Evolutionary conservation across 2,113 vertebrate genomes (phyloP), one percentile per base, ranked within the genome.

Genomic region (Trogon melanurus): DNA sequence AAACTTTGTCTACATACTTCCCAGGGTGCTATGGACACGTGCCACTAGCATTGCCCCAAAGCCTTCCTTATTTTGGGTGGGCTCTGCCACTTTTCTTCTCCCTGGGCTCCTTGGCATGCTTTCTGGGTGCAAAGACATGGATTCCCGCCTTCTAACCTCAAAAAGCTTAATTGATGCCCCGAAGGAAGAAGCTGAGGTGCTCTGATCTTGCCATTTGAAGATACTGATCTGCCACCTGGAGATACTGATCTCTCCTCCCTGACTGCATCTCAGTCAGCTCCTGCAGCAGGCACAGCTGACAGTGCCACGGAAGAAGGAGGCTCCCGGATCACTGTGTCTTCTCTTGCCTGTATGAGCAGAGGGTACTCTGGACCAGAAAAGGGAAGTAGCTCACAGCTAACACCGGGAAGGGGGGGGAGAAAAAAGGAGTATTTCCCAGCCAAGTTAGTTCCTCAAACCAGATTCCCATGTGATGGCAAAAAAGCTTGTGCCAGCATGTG

Each of bases 1-100:
- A 54, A 94, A 83, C 1, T 2, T 8, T 23, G 15, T 26, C 14
- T 0, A 3, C 91, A 58, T 0, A 1, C 19, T 51, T 64, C 44
- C 47, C 44, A 20, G 23, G 16, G 21, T 75, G 51, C 26, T 60
- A 25, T 16, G 34, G 26, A 78, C 60, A 60, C 0, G 1, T 61
- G 86, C 75, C 82, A 79, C 34, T 5, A 29, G 17, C 5, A 9
- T 4, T 84, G 85, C 72, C 71, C 32, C 34, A n/a, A 81, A 92
- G 76, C 23, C 18, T 67, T 92, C 69, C 94, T 81, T 81, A 14
- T 71, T 71, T 69, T 26, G 65, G 60, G 86, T 79, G 86, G 76
- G 64, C 60, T 79, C 22, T n/a, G 60, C 4, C 32, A 32, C 25
- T 54, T 85, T 30, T 36, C 71, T 22, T 80, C 50, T 74, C 61